These are phyloP conservation scores for Pristionchus mayeri DNA, from an alignment of 2,888 invertebrate species.

Conservation along the genomic window DNA sequence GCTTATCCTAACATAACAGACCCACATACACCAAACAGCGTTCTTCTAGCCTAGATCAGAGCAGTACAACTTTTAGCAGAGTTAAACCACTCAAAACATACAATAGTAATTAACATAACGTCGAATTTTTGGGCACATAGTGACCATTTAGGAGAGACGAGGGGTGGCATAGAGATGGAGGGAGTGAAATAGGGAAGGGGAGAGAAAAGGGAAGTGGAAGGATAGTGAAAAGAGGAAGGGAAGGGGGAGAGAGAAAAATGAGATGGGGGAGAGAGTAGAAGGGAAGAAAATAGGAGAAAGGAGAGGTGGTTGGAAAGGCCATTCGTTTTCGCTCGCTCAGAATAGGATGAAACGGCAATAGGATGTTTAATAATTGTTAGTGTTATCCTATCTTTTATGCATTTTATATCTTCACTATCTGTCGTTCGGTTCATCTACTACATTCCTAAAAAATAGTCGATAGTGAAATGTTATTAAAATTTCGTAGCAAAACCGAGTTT, in stretches of 20 bases:
- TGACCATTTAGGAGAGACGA: background rate
- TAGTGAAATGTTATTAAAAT: too few relatives aligned
- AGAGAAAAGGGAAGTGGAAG: background rate
- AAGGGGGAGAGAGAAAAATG: background rate
- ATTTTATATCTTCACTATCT: too few relatives aligned
- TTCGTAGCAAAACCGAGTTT: too few relatives aligned
- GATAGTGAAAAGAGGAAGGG: background rate
- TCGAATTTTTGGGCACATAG: background rate
- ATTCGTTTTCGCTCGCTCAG: background rate
- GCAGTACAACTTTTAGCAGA: too few relatives aligned
- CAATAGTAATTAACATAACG: too few relatives aligned
- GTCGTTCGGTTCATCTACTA: too few relatives aligned
- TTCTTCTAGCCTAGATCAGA: background rate
- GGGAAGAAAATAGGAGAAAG: background rate
- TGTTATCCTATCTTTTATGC: too few relatives aligned
- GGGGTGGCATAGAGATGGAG: background rate
- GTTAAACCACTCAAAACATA: background rate
- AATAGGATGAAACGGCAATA: background rate
- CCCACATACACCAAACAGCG: conserved; percentile 1
- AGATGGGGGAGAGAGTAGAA: background rate
- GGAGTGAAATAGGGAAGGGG: too few relatives aligned
- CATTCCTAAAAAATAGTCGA: too few relatives aligned
- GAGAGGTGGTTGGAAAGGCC: background rate
- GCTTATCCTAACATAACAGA: conserved; percentile 29
- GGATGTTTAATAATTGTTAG: too few relatives aligned